phyloP scores from a whole-genome alignment of 2,888 invertebrate species.

The Polymixis lichenea region DNA sequence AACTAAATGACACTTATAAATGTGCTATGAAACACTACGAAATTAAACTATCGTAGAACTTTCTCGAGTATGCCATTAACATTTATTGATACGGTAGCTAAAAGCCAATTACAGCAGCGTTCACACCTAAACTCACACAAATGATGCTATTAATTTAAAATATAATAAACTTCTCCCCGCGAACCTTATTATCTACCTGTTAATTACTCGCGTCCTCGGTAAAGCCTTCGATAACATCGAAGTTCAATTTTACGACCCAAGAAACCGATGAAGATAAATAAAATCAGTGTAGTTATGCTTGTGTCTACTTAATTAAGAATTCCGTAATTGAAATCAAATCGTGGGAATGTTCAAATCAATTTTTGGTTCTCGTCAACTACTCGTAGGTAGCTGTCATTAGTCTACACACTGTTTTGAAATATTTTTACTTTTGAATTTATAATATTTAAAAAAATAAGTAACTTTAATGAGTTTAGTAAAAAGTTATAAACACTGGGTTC shows the following conservation, averaged over 20 bases:
- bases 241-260: constrained; percentile 70
- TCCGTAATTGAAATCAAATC: constrained; percentile 60
- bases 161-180: constrained; percentile 66
- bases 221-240: constrained; percentile 66
- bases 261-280: constrained; percentile 63
- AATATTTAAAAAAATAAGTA: too few species aligned
- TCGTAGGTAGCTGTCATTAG: neutral
- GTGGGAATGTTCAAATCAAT: constrained; percentile 59
- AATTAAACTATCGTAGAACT: constrained; percentile 51
- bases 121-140: constrained; percentile 68
- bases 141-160: constrained; percentile 75
- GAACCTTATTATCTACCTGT: constrained; percentile 69
- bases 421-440: neutral
- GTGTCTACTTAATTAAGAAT: constrained; percentile 64
- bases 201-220: constrained; percentile 66
- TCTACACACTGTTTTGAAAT: neutral
- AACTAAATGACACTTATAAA: constrained; percentile 41
- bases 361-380: constrained; percentile 19
- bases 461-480: neutral
- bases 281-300: constrained; percentile 58
- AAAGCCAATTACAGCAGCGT: constrained; percentile 70
- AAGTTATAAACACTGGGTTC: neutral
- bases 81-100: constrained; percentile 72
- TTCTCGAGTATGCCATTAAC: constrained; percentile 44
- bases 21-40: constrained; percentile 35